Conservation (phyloP, 2,888 invertebrate species). For the Brenthis daphne region DNA sequence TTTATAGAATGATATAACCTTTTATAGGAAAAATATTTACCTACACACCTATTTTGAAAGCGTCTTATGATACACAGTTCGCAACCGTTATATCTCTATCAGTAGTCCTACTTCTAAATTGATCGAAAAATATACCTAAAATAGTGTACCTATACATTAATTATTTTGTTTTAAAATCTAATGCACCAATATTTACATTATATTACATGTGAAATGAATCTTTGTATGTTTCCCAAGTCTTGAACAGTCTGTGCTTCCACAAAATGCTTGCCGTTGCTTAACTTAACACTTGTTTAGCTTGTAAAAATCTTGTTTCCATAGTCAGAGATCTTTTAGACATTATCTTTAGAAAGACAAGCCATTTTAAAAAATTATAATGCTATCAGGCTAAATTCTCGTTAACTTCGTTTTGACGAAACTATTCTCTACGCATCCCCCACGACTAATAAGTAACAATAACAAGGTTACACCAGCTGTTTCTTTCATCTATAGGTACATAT, state of each 20-base stretch:
- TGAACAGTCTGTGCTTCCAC: conserved; percentile 42
- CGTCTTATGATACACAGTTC: conserved; percentile 33
- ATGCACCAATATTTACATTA: conserved; percentile 27
- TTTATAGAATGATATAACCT: conserved; percentile 42
- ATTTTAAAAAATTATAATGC: too few species aligned
- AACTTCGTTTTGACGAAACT: too few species aligned
- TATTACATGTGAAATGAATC: conserved; percentile 7
- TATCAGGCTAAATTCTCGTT: too few species aligned
- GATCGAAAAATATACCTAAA: neutral
- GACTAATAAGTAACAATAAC: too few species aligned
- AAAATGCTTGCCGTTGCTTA: conserved; percentile 34
- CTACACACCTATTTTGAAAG: conserved; percentile 37
- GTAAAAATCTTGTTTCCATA: too few species aligned
- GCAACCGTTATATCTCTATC: conserved; percentile 34
- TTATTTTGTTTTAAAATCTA: conserved; percentile 14
- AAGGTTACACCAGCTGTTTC: too few species aligned
- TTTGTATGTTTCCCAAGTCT: conserved; percentile 5
- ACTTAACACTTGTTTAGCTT: conserved; percentile 5
- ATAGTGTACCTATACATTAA: neutral
- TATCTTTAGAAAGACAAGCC: too few species aligned
- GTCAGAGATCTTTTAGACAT: too few species aligned
- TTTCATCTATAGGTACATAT: too few species aligned
- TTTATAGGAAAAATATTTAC: conserved; percentile 45
- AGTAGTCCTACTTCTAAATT: conserved; percentile 14
- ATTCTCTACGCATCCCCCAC: too few species aligned